Percentiles rank a stretch among this genome's conserved stretches.
Conservation (phyloP, 2,113 vertebrate genomes). For the Toxostoma redivivum region DNA sequence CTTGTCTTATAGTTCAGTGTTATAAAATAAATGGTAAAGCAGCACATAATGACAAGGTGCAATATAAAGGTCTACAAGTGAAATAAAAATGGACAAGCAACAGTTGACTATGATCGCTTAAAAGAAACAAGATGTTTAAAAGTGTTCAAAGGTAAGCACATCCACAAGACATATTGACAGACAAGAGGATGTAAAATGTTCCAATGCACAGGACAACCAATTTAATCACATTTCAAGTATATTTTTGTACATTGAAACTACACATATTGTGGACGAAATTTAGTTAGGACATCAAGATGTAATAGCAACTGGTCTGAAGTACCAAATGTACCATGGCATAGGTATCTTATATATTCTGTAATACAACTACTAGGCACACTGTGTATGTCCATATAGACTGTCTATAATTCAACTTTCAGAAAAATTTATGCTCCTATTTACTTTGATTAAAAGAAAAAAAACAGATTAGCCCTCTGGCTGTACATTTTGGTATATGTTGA, state of each 20-base stretch:
- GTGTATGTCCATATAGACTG: neutral
- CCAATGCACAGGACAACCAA: neutral
- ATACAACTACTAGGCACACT: neutral
- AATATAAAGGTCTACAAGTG: constrained; percentile 11
- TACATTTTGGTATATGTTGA: neutral
- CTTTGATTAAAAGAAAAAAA: neutral
- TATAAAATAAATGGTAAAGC: constrained; percentile 6
- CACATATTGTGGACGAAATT: neutral
- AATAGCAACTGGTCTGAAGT: neutral
- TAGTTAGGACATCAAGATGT: neutral
- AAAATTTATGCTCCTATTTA: neutral
- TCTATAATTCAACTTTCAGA: neutral
- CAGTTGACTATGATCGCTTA: neutral
- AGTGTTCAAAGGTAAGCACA: neutral
- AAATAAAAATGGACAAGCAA: constrained; percentile 32
- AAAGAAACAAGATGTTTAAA: constrained; percentile 22
- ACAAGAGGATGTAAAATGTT: neutral
- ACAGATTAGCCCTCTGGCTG: neutral
- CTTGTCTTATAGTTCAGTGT: neutral
- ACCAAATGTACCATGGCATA: neutral
- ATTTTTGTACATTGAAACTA: neutral
- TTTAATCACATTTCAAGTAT: neutral
- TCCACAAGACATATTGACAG: neutral
- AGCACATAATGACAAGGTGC: constrained; percentile 6
- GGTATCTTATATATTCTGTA: fast-evolving